Percentiles rank a stretch among this genome's conserved stretches.
Conservation (phyloP, 2,113 vertebrate species). For the Silurus asotus region DNA sequence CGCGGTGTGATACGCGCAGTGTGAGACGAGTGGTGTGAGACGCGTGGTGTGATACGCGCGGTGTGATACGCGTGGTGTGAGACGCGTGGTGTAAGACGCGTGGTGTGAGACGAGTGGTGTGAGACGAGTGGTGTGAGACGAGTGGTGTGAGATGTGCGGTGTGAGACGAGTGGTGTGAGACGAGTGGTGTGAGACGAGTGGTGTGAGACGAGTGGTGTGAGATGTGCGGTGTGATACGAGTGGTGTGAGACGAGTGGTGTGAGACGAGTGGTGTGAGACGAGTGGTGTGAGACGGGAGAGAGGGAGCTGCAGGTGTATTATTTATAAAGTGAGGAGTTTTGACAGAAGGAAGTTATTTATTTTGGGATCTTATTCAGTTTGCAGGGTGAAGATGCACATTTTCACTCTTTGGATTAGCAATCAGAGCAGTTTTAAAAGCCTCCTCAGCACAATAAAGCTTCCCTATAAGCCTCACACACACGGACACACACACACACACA, state of each 20-base stretch:
- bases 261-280: background rate
- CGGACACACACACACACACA: constrained; percentile 3
- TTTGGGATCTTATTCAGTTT: constrained; percentile 32
- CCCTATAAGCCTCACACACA: background rate
- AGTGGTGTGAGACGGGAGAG: constrained; percentile 41
- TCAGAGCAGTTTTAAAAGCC: constrained; percentile 44
- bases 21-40: too few relatives aligned
- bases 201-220: too few relatives aligned
- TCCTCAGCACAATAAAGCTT: constrained; percentile 39
- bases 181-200: too few relatives aligned
- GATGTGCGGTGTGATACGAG: constrained; percentile 21
- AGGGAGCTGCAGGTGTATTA: constrained; percentile 30
- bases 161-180: too few relatives aligned
- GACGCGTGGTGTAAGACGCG: too few relatives aligned
- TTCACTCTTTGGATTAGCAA: constrained; percentile 46
- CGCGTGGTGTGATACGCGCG: too few relatives aligned
- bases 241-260: background rate
- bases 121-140: too few relatives aligned
- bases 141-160: too few relatives aligned
- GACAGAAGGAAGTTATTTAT: constrained; percentile 42
- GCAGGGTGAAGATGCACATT: constrained; percentile 25
- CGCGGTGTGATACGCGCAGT: too few relatives aligned
- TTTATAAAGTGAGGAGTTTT: constrained; percentile 36
- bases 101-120: too few relatives aligned
- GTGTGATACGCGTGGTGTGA: too few relatives aligned